Evolutionary conservation across 2,797 vertebrate species (phyloP).

Genomic region (Typhlichthys eigenmanni): DNA sequence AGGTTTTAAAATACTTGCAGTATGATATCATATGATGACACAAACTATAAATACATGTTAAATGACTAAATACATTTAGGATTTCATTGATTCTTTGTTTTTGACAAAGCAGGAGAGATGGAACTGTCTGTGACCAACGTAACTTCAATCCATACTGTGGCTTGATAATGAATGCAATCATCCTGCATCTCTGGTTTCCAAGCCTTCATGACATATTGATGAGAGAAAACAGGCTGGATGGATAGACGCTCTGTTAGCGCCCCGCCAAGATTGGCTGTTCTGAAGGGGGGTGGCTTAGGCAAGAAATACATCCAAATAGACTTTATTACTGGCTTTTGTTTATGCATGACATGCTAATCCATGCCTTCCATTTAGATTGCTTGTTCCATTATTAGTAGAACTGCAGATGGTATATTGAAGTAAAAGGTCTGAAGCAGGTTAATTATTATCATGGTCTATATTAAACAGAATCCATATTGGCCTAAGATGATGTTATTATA

Average conservation of each 20-base stretch:
- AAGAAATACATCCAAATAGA: constrained; percentile 61
- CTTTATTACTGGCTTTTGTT: constrained; percentile 58
- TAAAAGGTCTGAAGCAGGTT: constrained; percentile 40
- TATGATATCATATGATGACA: too few species aligned
- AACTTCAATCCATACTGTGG: background rate
- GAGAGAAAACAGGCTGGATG: constrained; percentile 46
- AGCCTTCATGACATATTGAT: constrained; percentile 66
- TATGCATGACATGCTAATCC: constrained; percentile 74
- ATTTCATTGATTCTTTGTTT: background rate
- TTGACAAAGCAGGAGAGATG: background rate
- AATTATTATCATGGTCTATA: constrained; percentile 14
- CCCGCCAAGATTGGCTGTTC: constrained; percentile 19
- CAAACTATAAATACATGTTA: too few species aligned
- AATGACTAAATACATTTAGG: too few species aligned
- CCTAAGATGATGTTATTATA: constrained; percentile 2
- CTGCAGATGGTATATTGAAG: constrained; percentile 57
- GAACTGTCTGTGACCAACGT: too few species aligned
- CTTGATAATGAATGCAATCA: constrained; percentile 42
- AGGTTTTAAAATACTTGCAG: too few species aligned
- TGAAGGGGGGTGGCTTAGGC: constrained; percentile 48
- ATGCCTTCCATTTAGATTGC: constrained; percentile 47
- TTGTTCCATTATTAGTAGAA: constrained; percentile 62
- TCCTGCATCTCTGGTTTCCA: constrained; percentile 57
- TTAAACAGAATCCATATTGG: constrained; percentile 7
- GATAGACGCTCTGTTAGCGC: constrained; percentile 48